Percentiles rank a stretch among this genome's conserved stretches.
These are phyloP conservation scores for Drosophila prosaltans DNA, from an alignment of 1,140 invertebrate genomes.

Conservation along the genomic window DNA sequence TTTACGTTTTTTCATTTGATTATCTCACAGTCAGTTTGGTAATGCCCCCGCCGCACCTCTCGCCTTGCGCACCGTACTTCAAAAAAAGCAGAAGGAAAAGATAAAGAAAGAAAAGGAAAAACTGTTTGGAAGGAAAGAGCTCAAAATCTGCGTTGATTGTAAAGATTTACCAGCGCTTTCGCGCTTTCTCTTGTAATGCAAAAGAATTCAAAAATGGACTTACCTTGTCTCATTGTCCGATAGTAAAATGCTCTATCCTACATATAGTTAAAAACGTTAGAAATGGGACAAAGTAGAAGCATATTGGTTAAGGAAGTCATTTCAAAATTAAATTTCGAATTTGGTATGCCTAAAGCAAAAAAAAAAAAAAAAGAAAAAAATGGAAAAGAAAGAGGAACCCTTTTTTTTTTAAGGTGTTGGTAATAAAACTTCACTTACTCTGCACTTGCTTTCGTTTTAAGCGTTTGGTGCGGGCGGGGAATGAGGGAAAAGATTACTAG, in stretches of 20 bases:
- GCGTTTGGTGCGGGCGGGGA: too few species aligned
- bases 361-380: too few species aligned
- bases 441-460: background rate
- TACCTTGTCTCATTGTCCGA: conserved; percentile 69
- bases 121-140: conserved; percentile 30
- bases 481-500: background rate
- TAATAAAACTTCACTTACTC: conserved; percentile 8
- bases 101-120: background rate
- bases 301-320: background rate
- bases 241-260: conserved; percentile 20
- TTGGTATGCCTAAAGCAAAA: too few species aligned
- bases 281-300: background rate
- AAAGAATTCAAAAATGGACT: conserved; percentile 46
- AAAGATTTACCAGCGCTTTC: conserved; percentile 59
- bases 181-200: conserved; percentile 7
- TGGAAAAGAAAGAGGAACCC: too few species aligned
- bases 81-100: conserved; percentile 2
- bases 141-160: conserved; percentile 60
- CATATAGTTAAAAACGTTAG: background rate
- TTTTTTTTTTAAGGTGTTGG: background rate
- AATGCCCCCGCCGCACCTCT: conserved; percentile 33
- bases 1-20: conserved; percentile 83
- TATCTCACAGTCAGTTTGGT: conserved; percentile 79
- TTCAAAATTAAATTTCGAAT: background rate
- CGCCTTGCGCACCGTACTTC: background rate